phyloP scores from a whole-genome alignment of 2,113 vertebrate species.

The Dissostichus mawsoni region DNA sequence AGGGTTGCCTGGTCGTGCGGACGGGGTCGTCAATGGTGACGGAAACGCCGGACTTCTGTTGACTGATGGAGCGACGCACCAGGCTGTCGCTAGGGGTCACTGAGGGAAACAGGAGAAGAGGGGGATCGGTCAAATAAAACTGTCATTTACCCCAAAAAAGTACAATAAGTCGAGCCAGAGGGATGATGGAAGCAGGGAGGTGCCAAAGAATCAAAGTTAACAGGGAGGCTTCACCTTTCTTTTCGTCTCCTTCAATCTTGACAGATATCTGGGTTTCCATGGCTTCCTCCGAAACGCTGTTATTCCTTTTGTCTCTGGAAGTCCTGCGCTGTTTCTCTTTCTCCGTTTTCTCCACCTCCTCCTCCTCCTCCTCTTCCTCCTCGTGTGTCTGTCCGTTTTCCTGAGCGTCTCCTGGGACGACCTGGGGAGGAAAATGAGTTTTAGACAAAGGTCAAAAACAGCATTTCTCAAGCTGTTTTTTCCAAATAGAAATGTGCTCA shows the following conservation, averaged over 20 bases:
- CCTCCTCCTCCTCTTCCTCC: conserved; percentile 81
- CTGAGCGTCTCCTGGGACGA: conserved; percentile 87
- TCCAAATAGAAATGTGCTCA: neutral
- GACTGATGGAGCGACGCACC: conserved; percentile 91
- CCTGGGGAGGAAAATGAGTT: conserved; percentile 65
- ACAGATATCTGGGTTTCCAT: conserved; percentile 80
- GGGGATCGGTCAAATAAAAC: conserved; percentile 8
- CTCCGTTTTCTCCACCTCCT: conserved; percentile 79
- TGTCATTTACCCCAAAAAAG: neutral
- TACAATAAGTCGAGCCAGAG: no score
- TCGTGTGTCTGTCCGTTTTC: conserved; percentile 89
- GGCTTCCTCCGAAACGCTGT: conserved; percentile 78
- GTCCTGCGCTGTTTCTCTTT: conserved; percentile 71
- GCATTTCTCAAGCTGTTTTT: neutral
- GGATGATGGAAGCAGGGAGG: no score
- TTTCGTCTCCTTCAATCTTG: conserved; percentile 81
- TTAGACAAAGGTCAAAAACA: no score
- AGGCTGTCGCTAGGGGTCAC: conserved; percentile 89
- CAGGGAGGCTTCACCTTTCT: conserved; percentile 83
- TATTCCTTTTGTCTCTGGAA: conserved; percentile 72
- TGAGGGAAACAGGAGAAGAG: conserved; percentile 44
- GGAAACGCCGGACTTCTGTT: conserved; percentile 91
- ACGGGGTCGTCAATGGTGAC: conserved; percentile 92
- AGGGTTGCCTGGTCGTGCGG: conserved; percentile 85
- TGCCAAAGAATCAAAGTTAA: no score